Conservation (phyloP, 2,888 invertebrate genomes). For the Eupsilia transversa region DNA sequence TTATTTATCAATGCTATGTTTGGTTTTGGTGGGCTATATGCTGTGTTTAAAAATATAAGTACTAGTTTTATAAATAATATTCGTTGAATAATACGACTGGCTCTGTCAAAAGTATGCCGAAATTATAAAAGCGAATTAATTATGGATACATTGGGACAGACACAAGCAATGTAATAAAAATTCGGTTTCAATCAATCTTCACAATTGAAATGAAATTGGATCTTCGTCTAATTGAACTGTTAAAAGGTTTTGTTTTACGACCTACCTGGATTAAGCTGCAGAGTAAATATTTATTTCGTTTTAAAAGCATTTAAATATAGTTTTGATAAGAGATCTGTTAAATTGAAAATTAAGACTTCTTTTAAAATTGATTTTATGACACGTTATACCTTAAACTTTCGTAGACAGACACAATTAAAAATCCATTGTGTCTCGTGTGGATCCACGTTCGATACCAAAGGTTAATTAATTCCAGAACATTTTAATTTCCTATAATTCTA, state of each 20-base stretch:
- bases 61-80: background rate
- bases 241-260: slow-evolving; percentile 51
- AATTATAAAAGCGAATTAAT: slow-evolving; percentile 28
- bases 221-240: slow-evolving; percentile 50
- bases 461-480: background rate
- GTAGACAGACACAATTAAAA: no score
- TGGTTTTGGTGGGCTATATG: background rate
- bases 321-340: slow-evolving; percentile 3
- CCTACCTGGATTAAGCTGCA: slow-evolving; percentile 20
- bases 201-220: slow-evolving; percentile 50
- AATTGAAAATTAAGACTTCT: background rate
- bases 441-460: no score
- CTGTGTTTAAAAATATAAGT: background rate
- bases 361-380: background rate
- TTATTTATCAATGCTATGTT: background rate
- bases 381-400: background rate
- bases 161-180: slow-evolving; percentile 58
- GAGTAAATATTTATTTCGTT: slow-evolving; percentile 28
- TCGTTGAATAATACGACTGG: background rate
- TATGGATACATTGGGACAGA: slow-evolving; percentile 19
- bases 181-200: slow-evolving; percentile 68
- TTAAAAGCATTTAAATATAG: slow-evolving; percentile 25
- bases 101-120: background rate
- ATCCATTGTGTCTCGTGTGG: no score
- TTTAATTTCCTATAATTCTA: background rate